Base-by-base conservation (phyloP, 53 echinoderm and acorn worm genomes). In the Glandiceps talaboti region DNA sequence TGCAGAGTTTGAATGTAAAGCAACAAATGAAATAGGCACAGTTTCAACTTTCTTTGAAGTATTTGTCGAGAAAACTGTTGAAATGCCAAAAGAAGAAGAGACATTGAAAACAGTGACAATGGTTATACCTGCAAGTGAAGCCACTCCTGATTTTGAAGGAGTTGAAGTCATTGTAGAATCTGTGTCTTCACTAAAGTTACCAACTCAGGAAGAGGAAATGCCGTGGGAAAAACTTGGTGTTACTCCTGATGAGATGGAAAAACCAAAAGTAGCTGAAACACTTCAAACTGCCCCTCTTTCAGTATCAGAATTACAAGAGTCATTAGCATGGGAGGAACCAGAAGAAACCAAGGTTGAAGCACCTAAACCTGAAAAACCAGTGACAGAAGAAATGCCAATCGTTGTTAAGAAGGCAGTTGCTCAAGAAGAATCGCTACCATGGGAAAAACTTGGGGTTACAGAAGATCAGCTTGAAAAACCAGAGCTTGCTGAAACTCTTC, bases 1-100 rank as follows among this genome's bases (percentile, higher is more conserved):
- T 32, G 90, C 93, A 73, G 91, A 89, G 29, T 97, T 88, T 89
- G 97, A 97, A 79, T 93, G 93, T 76, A 88, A 93, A 76, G 97
- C 97, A 30, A 88, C 87, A 31, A 97, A 97, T 82, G 87, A 88
- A 0, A 74, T 93, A 28, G 93, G 97, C 26, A 89, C 91, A 75
- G 85, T 89, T 27, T 97, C 93, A 31, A 92, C 93, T 25, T 94
- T 92, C 78, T 86, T 78, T 20, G 79, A 84, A 73, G n/a, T 80
- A 33, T 33, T 78, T 74, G 33, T 85, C 26, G 85, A 80, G 20
- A 32, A 80, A 20, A 80, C 85, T 26, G 75, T 73, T 31, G 80
- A 85, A 74, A 29, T 32, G n/a, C 6, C 72, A 1, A 20, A 26
- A 1, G 81, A 81, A 31, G 86, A 86, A 29, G 73, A 74, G 28